Evolutionary conservation across 2,797 vertebrate species (phyloP).

Genomic region (Eospalax fontanierii): DNA sequence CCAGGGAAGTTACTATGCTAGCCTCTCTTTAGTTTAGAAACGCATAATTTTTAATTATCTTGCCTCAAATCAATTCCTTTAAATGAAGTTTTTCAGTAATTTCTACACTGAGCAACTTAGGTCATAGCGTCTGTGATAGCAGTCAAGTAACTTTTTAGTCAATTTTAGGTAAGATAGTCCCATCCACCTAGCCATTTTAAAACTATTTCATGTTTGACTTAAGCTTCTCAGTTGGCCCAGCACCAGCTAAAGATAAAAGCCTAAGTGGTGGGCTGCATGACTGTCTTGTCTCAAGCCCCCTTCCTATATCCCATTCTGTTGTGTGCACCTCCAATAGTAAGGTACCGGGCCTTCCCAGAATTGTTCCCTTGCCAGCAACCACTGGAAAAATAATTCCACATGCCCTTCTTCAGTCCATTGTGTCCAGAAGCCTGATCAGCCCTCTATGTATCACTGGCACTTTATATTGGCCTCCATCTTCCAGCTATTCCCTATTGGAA

Average conservation of each 20-base stretch:
- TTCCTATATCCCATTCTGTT: background rate
- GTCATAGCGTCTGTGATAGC: background rate
- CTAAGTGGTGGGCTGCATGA: too few species aligned
- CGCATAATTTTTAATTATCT: conserved; percentile 37
- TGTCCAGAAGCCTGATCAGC: background rate
- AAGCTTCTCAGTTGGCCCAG: background rate
- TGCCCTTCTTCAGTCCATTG: background rate
- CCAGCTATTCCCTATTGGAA: background rate
- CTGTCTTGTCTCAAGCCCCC: background rate
- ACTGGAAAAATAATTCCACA: background rate
- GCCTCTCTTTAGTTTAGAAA: conserved; percentile 21
- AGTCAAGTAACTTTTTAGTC: conserved; percentile 40
- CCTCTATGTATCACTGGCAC: background rate
- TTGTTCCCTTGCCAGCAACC: background rate
- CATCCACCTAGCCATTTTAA: background rate
- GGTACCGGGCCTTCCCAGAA: background rate
- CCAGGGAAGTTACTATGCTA: background rate
- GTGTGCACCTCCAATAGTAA: background rate
- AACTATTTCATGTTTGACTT: background rate
- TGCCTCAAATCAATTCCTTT: conserved; percentile 46
- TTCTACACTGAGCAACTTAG: background rate
- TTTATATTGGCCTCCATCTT: background rate
- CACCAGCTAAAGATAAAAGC: background rate
- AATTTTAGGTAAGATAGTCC: conserved; percentile 24
- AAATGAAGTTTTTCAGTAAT: conserved; percentile 40